phyloP scores from a whole-genome alignment of 2,888 invertebrate species.

The Cephalotes varians region DNA sequence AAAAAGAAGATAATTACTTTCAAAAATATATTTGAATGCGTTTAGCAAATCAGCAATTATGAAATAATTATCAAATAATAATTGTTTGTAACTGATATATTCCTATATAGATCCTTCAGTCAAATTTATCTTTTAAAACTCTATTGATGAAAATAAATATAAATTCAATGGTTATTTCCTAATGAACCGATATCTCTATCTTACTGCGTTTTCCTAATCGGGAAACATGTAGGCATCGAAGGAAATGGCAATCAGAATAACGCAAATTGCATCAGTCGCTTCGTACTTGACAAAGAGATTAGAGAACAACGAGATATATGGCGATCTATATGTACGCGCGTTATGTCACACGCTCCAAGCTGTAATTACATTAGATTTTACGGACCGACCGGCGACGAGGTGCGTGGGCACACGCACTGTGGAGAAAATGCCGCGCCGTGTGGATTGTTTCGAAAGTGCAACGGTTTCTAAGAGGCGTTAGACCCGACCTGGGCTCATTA shows the following conservation, averaged over 20 bases:
- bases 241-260: constrained; percentile 37
- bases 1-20: neutral
- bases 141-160: neutral
- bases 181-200: neutral
- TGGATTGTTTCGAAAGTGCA: constrained; percentile 75
- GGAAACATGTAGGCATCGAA: constrained; percentile 28
- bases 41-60: neutral
- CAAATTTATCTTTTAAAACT: neutral
- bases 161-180: neutral
- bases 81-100: neutral
- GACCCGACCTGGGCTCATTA: constrained; percentile 77
- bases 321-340: constrained; percentile 39
- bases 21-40: neutral
- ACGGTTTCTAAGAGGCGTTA: constrained; percentile 68
- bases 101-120: neutral
- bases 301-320: constrained; percentile 51
- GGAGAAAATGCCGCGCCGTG: constrained; percentile 46
- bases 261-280: neutral
- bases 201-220: neutral
- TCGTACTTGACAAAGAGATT: constrained; percentile 37
- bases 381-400: constrained; percentile 61
- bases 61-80: neutral
- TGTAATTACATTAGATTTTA: constrained; percentile 68
- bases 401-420: constrained; percentile 66
- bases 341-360: constrained; percentile 36